Evolutionary conservation across 2,888 invertebrate species (phyloP).

Genomic region (Campoletis raptor): DNA sequence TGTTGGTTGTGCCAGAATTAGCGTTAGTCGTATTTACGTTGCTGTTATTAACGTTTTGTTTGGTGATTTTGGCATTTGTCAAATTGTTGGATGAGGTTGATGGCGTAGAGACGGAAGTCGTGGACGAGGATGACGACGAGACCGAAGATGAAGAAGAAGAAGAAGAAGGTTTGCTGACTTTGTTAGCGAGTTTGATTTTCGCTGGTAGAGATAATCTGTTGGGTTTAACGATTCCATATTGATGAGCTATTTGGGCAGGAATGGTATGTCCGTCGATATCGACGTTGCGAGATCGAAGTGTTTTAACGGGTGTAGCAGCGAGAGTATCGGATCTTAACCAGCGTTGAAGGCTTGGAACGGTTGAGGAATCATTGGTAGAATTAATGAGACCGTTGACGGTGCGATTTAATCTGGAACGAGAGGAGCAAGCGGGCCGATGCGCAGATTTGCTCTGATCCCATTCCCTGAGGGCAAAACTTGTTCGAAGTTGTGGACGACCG

Average conservation of each 20-base stretch:
- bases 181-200: constrained; percentile 75
- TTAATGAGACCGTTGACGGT: constrained; percentile 70
- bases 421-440: constrained; percentile 68
- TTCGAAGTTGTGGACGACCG: constrained; percentile 77
- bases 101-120: constrained; percentile 43
- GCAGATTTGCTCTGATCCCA: constrained; percentile 79
- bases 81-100: constrained; percentile 39
- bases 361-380: constrained; percentile 68
- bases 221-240: constrained; percentile 80
- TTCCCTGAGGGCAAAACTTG: constrained; percentile 78
- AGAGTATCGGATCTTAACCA: constrained; percentile 84
- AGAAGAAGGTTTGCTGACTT: constrained; percentile 57
- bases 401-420: constrained; percentile 72
- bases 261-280: constrained; percentile 82
- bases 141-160: constrained; percentile 52
- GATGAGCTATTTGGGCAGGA: constrained; percentile 80
- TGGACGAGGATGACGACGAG: constrained; percentile 50
- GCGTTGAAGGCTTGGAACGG: constrained; percentile 77
- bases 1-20: constrained; percentile 40
- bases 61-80: constrained; percentile 65
- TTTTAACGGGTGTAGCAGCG: constrained; percentile 84
- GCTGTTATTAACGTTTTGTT: constrained; percentile 54
- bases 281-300: constrained; percentile 83
- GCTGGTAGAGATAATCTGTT: constrained; percentile 77
- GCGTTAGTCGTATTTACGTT: constrained; percentile 16